Base-by-base conservation (phyloP, 2,113 vertebrate species). In the Oreochromis spilurus region DNA sequence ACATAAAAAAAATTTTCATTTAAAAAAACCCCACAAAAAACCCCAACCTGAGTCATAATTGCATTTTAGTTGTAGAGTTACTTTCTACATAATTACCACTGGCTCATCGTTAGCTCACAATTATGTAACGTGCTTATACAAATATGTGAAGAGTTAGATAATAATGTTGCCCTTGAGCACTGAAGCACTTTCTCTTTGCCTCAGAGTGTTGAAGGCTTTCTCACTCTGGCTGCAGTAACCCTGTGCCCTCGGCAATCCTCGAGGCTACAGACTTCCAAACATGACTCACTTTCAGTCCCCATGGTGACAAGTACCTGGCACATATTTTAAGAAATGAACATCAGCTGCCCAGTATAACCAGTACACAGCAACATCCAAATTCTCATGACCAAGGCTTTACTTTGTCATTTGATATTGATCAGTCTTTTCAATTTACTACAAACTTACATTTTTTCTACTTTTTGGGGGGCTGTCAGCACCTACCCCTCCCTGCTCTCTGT, bases 261-360 rank as follows among this genome's bases (percentile, higher is more conserved):
- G 52, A 67, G 54, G 60, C 82, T 58, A 57, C 38, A 77, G 36
- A 62, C 34, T 38, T 84, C 85, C 38, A 79, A 82, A 82, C 26
- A 84, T 83, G 34, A 82, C 70, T 79, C 45, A 70, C 60, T 79
- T 88, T 29, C 43, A 54, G 83, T 38, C 8, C 48, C 50, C 78
- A 2, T 45, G 19, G 34, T 36, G 36, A 57, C 70, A 60, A 77
- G 38, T 50, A 79, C 70, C 29, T 75, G 62, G 43, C 79, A 81
- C 75, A 81, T 87, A 83, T 87, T 84, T 88, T 84, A 53, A 57
- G 88, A 81, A 65, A 67, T 11, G 17, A 53, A 14, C 24, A 53
- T 77, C 88, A 89, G 72, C 82, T 79, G 77, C 29, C 17, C 65
- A 85, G 79, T 78, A 83, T 36, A 57, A 83, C 79, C 79, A 62